Base-by-base conservation (phyloP, 2,113 vertebrate species). In the Colinus virginianus region DNA sequence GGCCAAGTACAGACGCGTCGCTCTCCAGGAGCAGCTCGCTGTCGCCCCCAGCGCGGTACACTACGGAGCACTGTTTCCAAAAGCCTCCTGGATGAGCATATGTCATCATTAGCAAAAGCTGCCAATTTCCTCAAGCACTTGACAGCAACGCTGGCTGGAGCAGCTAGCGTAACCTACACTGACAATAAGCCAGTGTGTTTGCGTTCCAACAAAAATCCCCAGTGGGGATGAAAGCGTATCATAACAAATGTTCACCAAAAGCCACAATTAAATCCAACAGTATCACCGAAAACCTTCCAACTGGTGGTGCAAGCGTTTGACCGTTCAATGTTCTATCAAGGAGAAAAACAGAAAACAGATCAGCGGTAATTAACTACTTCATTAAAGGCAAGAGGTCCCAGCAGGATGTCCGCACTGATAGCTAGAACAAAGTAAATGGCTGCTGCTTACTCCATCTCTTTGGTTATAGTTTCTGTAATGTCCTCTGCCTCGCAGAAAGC, bases 11-110 rank as follows among this genome's bases (percentile, higher is more conserved):
- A n/a, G 46, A 67, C n/a, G 32, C 2, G 1, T 59, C 6, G 0
- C 9, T 42, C 56, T 34, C 51, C 38, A 0, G 0, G 59, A 9
- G 30, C 40, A 0, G 2, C 58, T 88, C 0, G 3, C n/a, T 0
- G 3, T 19, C 21, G 10, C 14, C 9, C 14, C 64, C 48, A 21
- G 43, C 2, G 23, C 42, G 11, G 40, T 11, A n/a, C 13, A 11
- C 10, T 3, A 1, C 17, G 56, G 34, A 78, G 22, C 3, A 9
- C n/a, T 46, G 40, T n/a, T 71, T 26, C 42, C 43, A 74, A 3
- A 64, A 28, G 21, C 15, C 77, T 84, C 70, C 64, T 43, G 56
- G 38, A 36, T 28, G 48, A 91, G 30, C 42, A 26, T 4, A 68
- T 1, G 5, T 2, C 22, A 8, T 26, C 1, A 1, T 71, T 20